Conservation (phyloP, 53 echinoderm and acorn worm species). For the Pentamera pediparva region DNA sequence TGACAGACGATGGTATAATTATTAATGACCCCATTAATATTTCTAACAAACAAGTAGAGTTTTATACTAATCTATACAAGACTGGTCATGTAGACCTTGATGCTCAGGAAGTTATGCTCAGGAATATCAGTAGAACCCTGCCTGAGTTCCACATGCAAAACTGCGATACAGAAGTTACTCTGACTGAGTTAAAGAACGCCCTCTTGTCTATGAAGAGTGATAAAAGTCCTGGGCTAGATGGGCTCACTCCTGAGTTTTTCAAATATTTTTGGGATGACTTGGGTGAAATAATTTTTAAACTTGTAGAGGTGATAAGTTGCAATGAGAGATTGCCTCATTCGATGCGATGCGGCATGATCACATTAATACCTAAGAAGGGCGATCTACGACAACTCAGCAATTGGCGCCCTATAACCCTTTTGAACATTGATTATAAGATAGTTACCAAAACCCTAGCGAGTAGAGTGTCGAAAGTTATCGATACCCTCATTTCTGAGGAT, state of each 20-base stretch:
- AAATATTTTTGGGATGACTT: constrained; percentile 11
- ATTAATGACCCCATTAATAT: background rate
- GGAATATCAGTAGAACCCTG: background rate
- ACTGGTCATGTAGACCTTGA: background rate
- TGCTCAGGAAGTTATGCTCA: background rate
- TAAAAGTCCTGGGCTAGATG: constrained; percentile 28
- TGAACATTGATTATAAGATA: constrained; percentile 38
- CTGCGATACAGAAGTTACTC: background rate
- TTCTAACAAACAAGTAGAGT: background rate
- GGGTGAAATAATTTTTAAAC: background rate
- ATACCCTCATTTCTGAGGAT: background rate
- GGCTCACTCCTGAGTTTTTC: constrained; percentile 17
- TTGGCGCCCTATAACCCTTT: constrained; percentile 47
- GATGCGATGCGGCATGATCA: background rate
- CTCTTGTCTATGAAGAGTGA: constrained; percentile 1
- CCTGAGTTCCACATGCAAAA: background rate
- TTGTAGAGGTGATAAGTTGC: background rate
- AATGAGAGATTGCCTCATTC: background rate
- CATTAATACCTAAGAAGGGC: constrained; percentile 21
- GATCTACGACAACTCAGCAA: background rate
- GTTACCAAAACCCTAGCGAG: constrained; percentile 7
- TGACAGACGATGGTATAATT: background rate
- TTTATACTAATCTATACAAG: constrained; percentile 16
- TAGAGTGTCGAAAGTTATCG: constrained; percentile 16
- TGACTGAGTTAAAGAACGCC: background rate